These are phyloP conservation scores for Cydia pomonella DNA, from an alignment of 1,140 invertebrate species.

Conservation along the genomic window DNA sequence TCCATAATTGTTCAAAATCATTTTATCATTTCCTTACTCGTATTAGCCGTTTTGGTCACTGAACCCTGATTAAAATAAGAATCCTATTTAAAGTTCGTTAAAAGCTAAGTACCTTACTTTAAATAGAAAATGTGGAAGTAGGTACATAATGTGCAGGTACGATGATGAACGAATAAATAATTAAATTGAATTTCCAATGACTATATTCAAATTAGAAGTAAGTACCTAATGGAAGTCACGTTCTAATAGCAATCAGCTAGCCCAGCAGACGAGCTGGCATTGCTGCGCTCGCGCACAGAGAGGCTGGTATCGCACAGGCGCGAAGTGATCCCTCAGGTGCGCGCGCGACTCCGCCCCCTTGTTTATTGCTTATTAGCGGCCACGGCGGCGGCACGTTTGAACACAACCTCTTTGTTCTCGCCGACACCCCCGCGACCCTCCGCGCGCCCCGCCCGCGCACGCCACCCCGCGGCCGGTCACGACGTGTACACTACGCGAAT, in stretches of 20 bases:
- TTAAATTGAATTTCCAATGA: too few species aligned
- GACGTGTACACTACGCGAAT: slow-evolving; percentile 63
- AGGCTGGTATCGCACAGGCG: slow-evolving; percentile 45
- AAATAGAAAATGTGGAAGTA: too few species aligned
- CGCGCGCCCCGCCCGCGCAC: slow-evolving; percentile 35
- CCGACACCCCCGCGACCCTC: slow-evolving; percentile 51
- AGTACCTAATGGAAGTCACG: too few species aligned
- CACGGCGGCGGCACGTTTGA: slow-evolving; percentile 69
- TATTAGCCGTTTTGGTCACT: too few species aligned
- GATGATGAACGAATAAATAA: too few species aligned
- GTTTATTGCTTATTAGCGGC: slow-evolving; percentile 79
- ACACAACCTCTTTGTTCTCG: slow-evolving; percentile 71
- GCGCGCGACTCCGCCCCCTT: slow-evolving; percentile 70
- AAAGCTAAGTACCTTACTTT: too few species aligned
- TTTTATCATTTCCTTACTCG: too few species aligned
- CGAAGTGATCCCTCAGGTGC: slow-evolving; percentile 73
- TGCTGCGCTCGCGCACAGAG: slow-evolving; percentile 40
- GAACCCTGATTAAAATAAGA: too few species aligned
- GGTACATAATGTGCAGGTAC: too few species aligned
- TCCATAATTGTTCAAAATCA: too few species aligned
- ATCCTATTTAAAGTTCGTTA: too few species aligned
- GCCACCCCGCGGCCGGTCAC: slow-evolving; percentile 51
- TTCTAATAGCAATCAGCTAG: neutral
- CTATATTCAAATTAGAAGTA: too few species aligned
- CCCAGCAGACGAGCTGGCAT: neutral